These are phyloP conservation scores for Sterrhoptilus dennistouni DNA, from an alignment of 2,113 vertebrate species.

Conservation along the genomic window DNA sequence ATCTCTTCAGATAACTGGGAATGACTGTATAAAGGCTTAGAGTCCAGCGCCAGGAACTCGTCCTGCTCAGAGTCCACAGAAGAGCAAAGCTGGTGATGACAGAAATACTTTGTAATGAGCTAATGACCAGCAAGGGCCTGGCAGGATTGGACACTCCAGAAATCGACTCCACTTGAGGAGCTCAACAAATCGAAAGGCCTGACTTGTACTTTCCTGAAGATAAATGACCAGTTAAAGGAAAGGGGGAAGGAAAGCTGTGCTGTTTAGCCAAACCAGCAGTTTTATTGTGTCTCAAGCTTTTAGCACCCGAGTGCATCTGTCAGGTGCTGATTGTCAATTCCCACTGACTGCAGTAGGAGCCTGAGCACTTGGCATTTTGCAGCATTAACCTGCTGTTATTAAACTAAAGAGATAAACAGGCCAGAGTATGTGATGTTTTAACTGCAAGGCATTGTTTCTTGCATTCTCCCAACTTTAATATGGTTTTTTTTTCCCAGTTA, in stretches of 20 bases:
- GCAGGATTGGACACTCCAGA: background rate
- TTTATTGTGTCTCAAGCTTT: background rate
- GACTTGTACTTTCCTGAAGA: background rate
- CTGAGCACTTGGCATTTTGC: background rate
- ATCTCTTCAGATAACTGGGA: background rate
- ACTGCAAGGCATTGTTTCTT: background rate
- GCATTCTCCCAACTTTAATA: background rate
- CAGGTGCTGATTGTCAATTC: background rate
- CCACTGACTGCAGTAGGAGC: background rate
- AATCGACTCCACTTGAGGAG: background rate
- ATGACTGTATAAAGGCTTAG: background rate
- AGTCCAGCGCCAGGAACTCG: background rate
- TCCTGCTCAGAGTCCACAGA: fast-evolving
- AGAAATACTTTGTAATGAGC: background rate
- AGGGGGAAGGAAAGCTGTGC: background rate
- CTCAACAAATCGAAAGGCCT: background rate
- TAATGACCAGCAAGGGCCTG: background rate
- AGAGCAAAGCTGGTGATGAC: background rate
- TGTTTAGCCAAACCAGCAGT: background rate
- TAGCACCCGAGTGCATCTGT: fast-evolving
- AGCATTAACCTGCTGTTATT: background rate
- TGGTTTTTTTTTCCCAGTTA: background rate
- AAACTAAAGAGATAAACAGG: background rate
- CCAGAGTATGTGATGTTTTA: background rate
- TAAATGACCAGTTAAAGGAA: background rate